Percentiles rank a stretch among this genome's conserved stretches.
These are phyloP conservation scores for Cydia strobilella DNA, from an alignment of 1,140 invertebrate species.

Conservation along the genomic window DNA sequence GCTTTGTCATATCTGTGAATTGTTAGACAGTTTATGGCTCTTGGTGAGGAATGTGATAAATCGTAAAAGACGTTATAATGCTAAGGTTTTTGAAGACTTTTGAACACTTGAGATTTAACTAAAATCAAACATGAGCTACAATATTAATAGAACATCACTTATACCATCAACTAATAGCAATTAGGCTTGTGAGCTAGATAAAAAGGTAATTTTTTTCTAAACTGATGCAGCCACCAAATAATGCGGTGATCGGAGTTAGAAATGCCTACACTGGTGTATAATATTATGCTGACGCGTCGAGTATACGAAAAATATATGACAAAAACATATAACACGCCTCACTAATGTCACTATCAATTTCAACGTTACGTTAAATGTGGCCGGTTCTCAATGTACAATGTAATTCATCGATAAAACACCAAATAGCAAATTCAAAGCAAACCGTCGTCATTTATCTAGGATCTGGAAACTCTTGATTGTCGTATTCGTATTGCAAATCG, in stretches of 20 bases:
- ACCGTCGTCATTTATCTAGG: background rate
- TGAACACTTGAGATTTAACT: background rate
- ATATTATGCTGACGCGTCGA: too few species aligned
- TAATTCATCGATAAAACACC: background rate
- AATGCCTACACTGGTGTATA: too few species aligned
- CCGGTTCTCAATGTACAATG: background rate
- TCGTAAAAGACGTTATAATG: constrained; percentile 43
- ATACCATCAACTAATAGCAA: too few species aligned
- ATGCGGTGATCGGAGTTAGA: too few species aligned
- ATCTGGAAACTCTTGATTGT: background rate
- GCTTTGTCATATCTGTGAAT: constrained; percentile 72
- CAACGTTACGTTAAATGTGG: too few species aligned
- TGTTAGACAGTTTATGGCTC: constrained; percentile 67
- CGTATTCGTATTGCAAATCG: background rate
- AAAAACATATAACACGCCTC: too few species aligned
- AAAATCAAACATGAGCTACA: background rate
- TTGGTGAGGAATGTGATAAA: constrained; percentile 48
- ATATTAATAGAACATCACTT: background rate
- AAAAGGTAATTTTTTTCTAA: too few species aligned
- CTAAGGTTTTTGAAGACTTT: background rate
- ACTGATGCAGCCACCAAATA: too few species aligned
- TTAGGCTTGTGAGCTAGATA: too few species aligned
- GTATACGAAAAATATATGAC: too few species aligned
- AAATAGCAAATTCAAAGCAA: background rate
- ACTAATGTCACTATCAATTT: too few species aligned